Conservation (phyloP, 2,113 vertebrate species). For the Tragelaphus scriptus region DNA sequence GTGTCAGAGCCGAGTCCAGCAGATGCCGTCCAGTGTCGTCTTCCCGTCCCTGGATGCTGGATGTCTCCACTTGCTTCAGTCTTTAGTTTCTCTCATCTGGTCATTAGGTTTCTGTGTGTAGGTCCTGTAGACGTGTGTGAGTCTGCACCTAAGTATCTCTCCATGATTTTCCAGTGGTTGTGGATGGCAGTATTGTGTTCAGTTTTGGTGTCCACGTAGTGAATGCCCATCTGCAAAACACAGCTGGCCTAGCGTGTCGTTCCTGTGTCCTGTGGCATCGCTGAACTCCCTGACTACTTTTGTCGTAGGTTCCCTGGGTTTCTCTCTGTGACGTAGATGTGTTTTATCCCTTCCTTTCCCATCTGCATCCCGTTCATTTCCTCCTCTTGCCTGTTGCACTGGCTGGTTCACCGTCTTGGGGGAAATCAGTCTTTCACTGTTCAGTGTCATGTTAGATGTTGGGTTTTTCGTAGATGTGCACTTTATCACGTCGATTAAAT, state of each 20-base stretch:
- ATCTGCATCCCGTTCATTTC: background rate
- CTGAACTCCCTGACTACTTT: background rate
- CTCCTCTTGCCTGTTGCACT: background rate
- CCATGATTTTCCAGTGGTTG: background rate
- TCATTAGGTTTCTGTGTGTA: background rate
- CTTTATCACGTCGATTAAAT: background rate
- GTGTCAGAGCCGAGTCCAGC: background rate
- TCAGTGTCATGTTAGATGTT: background rate
- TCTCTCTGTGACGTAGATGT: background rate
- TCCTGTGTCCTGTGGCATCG: background rate
- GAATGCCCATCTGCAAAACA: background rate
- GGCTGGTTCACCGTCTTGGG: background rate
- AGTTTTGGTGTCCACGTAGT: too few species aligned
- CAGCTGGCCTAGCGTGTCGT: background rate
- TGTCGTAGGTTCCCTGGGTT: too few species aligned
- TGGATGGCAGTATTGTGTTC: background rate
- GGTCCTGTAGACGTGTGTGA: background rate
- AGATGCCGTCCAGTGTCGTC: background rate
- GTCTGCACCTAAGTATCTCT: background rate
- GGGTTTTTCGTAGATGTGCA: background rate
- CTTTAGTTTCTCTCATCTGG: background rate
- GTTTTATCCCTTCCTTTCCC: background rate
- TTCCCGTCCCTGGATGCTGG: background rate
- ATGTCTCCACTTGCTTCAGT: background rate
- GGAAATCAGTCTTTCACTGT: background rate